phyloP scores from a whole-genome alignment of 2,113 vertebrate species.

The Chlorodrepanis virens region DNA sequence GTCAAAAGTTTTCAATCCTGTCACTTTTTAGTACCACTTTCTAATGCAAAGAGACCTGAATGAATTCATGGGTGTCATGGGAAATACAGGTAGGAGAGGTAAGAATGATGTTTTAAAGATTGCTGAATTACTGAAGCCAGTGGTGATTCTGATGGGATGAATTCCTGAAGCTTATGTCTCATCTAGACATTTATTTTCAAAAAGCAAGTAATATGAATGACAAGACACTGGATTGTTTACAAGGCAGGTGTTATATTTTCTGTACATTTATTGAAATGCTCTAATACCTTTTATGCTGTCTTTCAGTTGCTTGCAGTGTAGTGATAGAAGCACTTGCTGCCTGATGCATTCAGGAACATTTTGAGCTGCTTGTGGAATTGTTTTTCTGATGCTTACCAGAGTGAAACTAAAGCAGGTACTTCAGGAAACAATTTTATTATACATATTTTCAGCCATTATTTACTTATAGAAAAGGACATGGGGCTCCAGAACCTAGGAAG shows the following conservation, averaged over 20 bases:
- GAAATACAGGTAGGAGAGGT: neutral
- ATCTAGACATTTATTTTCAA: neutral
- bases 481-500: neutral
- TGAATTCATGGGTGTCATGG: neutral
- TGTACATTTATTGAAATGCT: neutral
- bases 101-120: neutral
- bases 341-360: neutral
- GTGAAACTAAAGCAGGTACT: neutral
- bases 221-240: neutral
- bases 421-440: neutral
- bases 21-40: neutral
- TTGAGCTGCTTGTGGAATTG: neutral
- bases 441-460: neutral
- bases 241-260: neutral
- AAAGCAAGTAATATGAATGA: neutral
- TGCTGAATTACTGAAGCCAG: neutral
- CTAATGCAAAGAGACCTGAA: neutral
- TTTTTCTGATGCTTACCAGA: neutral
- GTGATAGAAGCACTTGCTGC: neutral
- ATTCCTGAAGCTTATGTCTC: neutral
- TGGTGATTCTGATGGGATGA: neutral
- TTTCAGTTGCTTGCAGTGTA: neutral
- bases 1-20: neutral
- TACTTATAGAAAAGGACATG: neutral
- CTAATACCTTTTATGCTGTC: neutral